Evolutionary conservation across 2,888 invertebrate species (phyloP), one percentile per base, ranked within the genome.

Genomic region (Chrysotoxum bicinctum): DNA sequence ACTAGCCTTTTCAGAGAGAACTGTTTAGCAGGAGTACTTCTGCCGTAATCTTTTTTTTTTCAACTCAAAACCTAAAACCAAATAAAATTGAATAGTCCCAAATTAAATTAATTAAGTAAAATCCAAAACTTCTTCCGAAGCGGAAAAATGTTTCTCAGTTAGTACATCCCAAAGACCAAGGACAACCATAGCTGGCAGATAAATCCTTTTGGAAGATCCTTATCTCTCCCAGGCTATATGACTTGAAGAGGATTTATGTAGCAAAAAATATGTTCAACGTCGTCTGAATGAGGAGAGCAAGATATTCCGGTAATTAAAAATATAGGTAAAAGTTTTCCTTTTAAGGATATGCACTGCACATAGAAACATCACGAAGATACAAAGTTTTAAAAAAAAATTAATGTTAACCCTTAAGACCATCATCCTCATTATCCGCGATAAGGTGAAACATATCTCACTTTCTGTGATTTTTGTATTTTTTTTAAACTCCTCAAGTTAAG

Each of bases 231-330:
- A 14, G 3, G 12, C 3, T 12, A 1, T 37, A 4, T 1, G 37
- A 37, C 14, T 37, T 14, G 14, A 37, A 37, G 14, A 5, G 12
- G 2, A 26, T 26, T 3, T 2, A 35, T 64, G 23, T 69, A 52
- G 60, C 40, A 54, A 8, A 19, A 40, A 64, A 81, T 32, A 2
- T 48, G 23, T 68, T 52, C 64, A 70, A 58, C 70, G 16, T 58
- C 73, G 14, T 37, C 14, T 76, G 73, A 8, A 40, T 40, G 40
- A n/a, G n/a, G 40, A 77, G 81, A 69, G 58, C 68, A 80, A 77
- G 58, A 79, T 48, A 85, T 81, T 76, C 69, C 81, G 73, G 85
- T 77, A 85, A 85, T 85, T 85, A 85, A 85, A 81, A 85, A 80
- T 80, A 30, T 73, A 85, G 81, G 76, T 73, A 76, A 76, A 85